phyloP scores from a whole-genome alignment of 2,797 vertebrate genomes.

The Syndactyla subalaris region DNA sequence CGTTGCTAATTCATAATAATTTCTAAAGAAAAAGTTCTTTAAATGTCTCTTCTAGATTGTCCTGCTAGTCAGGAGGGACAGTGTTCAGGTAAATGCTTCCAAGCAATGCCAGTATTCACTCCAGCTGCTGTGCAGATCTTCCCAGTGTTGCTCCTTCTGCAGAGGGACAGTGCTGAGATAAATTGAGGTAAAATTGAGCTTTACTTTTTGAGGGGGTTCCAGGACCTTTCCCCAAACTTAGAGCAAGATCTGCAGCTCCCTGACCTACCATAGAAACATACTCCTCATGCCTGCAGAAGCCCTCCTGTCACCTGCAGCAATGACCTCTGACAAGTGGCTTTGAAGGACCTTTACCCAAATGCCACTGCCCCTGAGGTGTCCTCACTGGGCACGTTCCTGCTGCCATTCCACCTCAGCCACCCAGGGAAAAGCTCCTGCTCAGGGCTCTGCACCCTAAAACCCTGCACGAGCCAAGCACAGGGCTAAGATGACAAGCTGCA shows the following conservation, averaged over 20 bases:
- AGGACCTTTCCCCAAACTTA: background rate
- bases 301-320: background rate
- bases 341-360: background rate
- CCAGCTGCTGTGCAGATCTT: background rate
- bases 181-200: background rate
- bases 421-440: accelerated
- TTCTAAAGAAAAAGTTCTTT: background rate
- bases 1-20: background rate
- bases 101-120: background rate
- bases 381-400: background rate
- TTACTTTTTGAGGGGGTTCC: background rate
- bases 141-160: background rate
- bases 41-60: background rate
- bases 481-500: background rate
- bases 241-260: background rate
- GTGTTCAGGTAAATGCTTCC: background rate
- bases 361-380: background rate
- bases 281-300: background rate
- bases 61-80: background rate
- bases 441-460: background rate
- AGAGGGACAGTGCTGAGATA: background rate
- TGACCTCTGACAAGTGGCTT: background rate
- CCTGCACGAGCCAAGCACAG: background rate
- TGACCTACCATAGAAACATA: background rate
- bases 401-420: background rate